Conservation (phyloP, 1,140 invertebrate species). For the Eriocheir sinensis region DNA sequence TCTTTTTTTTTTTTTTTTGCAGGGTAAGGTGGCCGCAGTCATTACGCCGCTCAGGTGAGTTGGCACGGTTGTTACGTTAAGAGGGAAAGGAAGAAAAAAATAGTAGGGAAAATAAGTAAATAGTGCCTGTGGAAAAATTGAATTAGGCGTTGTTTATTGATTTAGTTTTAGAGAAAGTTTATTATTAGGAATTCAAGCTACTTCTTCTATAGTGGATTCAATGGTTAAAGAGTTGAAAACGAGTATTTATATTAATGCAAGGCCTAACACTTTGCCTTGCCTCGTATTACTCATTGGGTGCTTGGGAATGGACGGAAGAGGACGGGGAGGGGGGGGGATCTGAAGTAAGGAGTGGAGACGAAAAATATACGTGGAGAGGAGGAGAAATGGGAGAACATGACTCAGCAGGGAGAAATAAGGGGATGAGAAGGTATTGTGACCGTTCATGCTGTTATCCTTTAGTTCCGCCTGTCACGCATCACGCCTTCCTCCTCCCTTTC, state of each 20-base stretch:
- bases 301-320: too few relatives aligned
- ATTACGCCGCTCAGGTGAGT: background rate
- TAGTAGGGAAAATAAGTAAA: too few relatives aligned
- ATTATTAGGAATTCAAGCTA: too few relatives aligned
- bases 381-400: background rate
- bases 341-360: background rate
- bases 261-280: too few relatives aligned
- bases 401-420: background rate
- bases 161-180: too few relatives aligned
- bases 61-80: background rate
- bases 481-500: background rate
- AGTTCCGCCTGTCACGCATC: constrained; percentile 7
- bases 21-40: background rate
- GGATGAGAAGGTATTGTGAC: background rate
- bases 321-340: background rate
- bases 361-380: background rate
- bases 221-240: too few relatives aligned
- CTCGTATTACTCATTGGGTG: too few relatives aligned
- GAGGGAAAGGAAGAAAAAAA: too few relatives aligned
- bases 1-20: background rate
- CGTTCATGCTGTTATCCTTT: background rate
- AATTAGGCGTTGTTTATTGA: too few relatives aligned
- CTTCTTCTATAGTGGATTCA: too few relatives aligned
- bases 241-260: too few relatives aligned
- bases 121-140: too few relatives aligned